Base-by-base conservation (phyloP, 2,113 vertebrate genomes). In the Microcebus jonahi region DNA sequence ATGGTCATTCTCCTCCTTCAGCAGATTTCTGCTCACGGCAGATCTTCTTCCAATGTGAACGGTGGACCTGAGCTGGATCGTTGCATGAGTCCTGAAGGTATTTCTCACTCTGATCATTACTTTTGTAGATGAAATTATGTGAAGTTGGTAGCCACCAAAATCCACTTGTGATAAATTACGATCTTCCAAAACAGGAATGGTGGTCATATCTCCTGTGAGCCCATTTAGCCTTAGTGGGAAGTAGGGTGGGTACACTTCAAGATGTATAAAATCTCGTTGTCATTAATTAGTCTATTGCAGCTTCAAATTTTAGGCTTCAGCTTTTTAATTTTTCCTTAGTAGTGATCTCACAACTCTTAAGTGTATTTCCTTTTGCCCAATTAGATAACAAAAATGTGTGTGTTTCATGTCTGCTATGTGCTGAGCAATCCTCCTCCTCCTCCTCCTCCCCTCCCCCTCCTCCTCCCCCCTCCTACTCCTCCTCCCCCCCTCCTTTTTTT, bases 61-160 rank as follows among this genome's bases (percentile, higher is more conserved):
- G 99, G 99, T 91, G 98, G 99, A 92, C 97, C 99, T 83, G 99
- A 99, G 45, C 94, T 98, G n/a, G 98, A 97, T 27, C 98, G 92
- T 53, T 99, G 98, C 88, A 91, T 99, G 93, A 99, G 99, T 97
- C 99, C 99, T 0, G 99, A 99, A 99, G 99, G 99, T 99, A 98
- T 70, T 88, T 88, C 53, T 91, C 79, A 55, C 1, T 55, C 68
- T 71, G 36, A 34, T 89, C 55, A 27, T 84, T 67, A 2, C 48
- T 80, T 57, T 53, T 25, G 29, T 70, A 50, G 31, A 82, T 57
- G 39, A 68, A 42, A 11, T 59, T 55, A 0, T 4, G 31, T 15
- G 53, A 76, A 27, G 20, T 20, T 53, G 36, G 45, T 61, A 36
- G 53, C 42, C 23, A n/a, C 55, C 5, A 5, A 21, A 34, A 75